Evolutionary conservation across 2,113 vertebrate species (phyloP), one percentile per base, ranked within the genome.

Genomic region (Picathartes gymnocephalus): DNA sequence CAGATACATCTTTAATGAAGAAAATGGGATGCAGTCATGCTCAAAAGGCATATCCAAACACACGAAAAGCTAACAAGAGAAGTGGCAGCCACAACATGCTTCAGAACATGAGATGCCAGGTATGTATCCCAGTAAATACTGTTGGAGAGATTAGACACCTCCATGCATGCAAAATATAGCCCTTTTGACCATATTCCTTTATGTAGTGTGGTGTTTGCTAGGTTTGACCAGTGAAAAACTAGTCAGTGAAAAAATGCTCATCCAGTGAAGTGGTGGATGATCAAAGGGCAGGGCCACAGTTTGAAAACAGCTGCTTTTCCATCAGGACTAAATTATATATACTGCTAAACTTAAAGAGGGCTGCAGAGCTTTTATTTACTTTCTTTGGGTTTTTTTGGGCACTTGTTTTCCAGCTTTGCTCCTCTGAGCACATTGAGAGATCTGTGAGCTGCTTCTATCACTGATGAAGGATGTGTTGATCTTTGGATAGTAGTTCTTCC

Each of bases 1-100:
- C 33, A 74, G 51, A 53, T 82, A 58, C 37, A 48, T 76, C 66
- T 95, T 92, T 94, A 95, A 96, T 94, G 86, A 96, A 73, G 78
- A 80, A 61, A 93, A 70, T 31, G 40, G 53, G 66, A 92, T 60
- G 57, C 47, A 81, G 44, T 91, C 74, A 70, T 68, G n/a, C 90
- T 93, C 53, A 2, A 92, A 95, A 93, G 71, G 17, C 64, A 64
- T 83, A 93, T 91, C 61, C 70, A 88, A 83, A 86, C 65, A 48
- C 9, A 81, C 33, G 51, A 30, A 90, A 79, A 89, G 12, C 19
- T 89, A 95, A 91, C 62, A 74, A 72, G 83, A 83, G 56, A 56
- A 89, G 66, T 66, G 70, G n/a, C 74, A 91, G 65, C 33, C 58
- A 48, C 56, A 92, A 28, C 84, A 62, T 76, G 56, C 35, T 86